Evolutionary conservation across 2,113 vertebrate species (phyloP).

Genomic region (Corythornis cristatus): DNA sequence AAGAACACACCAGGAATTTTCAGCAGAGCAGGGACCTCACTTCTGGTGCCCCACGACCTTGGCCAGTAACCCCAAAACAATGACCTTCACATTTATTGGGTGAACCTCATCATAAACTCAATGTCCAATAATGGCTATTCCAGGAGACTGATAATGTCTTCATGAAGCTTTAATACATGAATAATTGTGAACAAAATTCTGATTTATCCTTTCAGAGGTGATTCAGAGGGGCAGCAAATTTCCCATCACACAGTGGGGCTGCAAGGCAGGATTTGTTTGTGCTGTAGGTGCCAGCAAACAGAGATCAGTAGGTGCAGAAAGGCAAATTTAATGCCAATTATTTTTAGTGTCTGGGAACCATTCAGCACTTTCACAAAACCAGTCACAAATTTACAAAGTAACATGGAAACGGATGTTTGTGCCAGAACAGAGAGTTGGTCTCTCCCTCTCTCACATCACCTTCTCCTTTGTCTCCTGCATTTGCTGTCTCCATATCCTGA

Average conservation of each 20-base stretch:
- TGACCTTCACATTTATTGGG: background rate
- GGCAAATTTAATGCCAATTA: background rate
- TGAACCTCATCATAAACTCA: background rate
- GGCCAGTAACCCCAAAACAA: fast-evolving
- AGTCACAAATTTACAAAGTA: background rate
- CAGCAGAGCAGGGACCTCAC: background rate
- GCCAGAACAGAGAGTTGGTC: background rate
- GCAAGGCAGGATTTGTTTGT: background rate
- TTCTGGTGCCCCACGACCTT: background rate
- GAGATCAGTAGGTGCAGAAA: background rate
- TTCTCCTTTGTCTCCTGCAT: background rate
- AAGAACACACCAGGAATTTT: fast-evolving
- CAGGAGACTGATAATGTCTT: background rate
- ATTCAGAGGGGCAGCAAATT: background rate
- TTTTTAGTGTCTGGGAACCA: background rate
- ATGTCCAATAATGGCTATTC: background rate
- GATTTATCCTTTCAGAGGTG: background rate
- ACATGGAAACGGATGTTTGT: background rate
- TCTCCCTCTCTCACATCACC: background rate
- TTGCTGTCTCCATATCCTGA: background rate
- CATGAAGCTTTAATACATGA: background rate
- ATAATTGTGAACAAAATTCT: background rate
- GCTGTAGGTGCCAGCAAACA: background rate
- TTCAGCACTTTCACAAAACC: background rate
- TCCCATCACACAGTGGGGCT: background rate